A percentile compares a stretch with the other conserved stretches of the same genome.
Evolutionary conservation across 2,113 vertebrate species (phyloP).

Genomic region (Syrmaticus mikado): DNA sequence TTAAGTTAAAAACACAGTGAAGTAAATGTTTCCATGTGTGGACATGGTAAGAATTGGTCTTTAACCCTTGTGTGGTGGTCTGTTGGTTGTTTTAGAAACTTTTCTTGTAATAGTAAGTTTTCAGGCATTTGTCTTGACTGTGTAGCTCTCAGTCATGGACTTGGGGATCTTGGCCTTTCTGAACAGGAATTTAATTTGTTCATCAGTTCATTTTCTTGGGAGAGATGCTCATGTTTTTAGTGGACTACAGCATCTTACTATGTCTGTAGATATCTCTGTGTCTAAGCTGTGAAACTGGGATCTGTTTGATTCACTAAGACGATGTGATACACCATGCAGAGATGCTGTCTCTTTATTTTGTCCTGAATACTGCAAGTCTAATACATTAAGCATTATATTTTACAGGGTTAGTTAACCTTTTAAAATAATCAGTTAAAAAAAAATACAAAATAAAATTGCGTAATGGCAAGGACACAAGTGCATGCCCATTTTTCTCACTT

Average conservation of each 20-base stretch:
- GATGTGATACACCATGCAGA: not conserved
- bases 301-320: not conserved
- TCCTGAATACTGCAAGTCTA: not conserved
- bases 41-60: not conserved
- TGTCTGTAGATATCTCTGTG: accelerated
- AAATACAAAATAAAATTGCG: not conserved
- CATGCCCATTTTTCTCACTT: not conserved
- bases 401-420: not conserved
- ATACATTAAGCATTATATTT: not conserved
- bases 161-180: not conserved
- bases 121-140: not conserved
- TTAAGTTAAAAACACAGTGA: not conserved
- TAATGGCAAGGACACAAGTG: not conserved
- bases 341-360: not conserved
- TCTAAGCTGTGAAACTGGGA: not conserved
- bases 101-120: not conserved
- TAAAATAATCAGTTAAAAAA: not conserved
- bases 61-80: accelerated
- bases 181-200: not conserved
- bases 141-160: not conserved
- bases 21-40: not conserved
- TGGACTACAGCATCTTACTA: not conserved
- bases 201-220: accelerated
- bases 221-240: not conserved
- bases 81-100: not conserved